Evolutionary conservation across 2,888 invertebrate genomes (phyloP).

Genomic region (Scaeva pyrastri): DNA sequence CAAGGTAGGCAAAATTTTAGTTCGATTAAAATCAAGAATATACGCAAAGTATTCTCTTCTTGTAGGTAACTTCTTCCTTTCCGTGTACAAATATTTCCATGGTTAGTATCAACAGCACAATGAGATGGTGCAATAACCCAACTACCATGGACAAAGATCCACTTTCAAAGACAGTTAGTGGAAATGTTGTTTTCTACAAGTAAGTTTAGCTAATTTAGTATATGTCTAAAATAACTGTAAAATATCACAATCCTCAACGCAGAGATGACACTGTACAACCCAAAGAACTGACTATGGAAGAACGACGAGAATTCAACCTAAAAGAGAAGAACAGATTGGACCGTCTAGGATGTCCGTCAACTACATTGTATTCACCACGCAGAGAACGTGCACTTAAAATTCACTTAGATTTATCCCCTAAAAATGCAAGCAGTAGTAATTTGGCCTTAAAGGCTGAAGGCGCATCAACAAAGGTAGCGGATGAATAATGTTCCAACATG

Average conservation of each 20-base stretch:
- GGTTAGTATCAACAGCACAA: constrained; percentile 86
- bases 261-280: constrained; percentile 87
- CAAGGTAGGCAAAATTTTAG: constrained; percentile 81
- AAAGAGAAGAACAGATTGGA: constrained; percentile 86
- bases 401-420: constrained; percentile 86
- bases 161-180: constrained; percentile 86
- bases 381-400: constrained; percentile 90
- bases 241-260: constrained; percentile 45
- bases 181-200: constrained; percentile 89
- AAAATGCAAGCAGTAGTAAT: constrained; percentile 62
- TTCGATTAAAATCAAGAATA: not conserved
- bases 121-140: constrained; percentile 87
- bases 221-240: too few species aligned
- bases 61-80: constrained; percentile 84
- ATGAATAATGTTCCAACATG: constrained; percentile 55
- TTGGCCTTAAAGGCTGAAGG: constrained; percentile 40
- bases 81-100: constrained; percentile 87
- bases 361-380: constrained; percentile 86
- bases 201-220: too few species aligned
- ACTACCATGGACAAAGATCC: constrained; percentile 86
- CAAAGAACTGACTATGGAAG: constrained; percentile 86
- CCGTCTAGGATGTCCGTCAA: constrained; percentile 82
- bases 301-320: constrained; percentile 86
- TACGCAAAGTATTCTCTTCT: not conserved
- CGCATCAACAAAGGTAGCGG: constrained; percentile 23